Evolutionary conservation across 1,140 invertebrate genomes (phyloP), one percentile per base, ranked within the genome.

Genomic region (Plodia interpunctella): DNA sequence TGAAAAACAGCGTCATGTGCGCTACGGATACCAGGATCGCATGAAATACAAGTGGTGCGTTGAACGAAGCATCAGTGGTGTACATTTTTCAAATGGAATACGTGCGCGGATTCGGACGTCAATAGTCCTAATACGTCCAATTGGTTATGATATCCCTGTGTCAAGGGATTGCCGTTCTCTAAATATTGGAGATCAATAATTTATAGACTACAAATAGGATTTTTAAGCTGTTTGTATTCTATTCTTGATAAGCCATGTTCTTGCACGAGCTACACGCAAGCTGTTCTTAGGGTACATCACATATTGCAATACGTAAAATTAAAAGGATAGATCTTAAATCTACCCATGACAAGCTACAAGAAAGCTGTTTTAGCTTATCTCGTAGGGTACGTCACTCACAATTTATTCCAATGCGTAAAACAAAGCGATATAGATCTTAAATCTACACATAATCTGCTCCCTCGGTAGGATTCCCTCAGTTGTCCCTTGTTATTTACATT

Each of bases 1-100:
- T 52, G 59, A 15, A 38, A 19, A 38, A 56, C 54, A 57, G 59
- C 74, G 68, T 62, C 68, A 76, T 72, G 74, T 70, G 70, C 73
- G 68, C 60, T 55, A 55, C 51, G 58, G 65, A 35, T 69, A 70
- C 63, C 67, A 71, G 65, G 68, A 70, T 60, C 63, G 50, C 64
- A 72, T 75, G 71, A 72, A 62, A 61, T 57, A 59, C 49, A 44
- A 56, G 71, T 72, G 72, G 60, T 62, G 51, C 57, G 53, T 66
- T 21, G 32, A 55, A 38, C 18, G 57, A 60, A 63, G 70, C 57
- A 67, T 70, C 65, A 68, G 68, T 74, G 68, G 65, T 64, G 60
- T 67, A 65, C 64, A 49, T 55, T 62, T 57, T 15, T 17, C 18
- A 19, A 25, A 25, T 25, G 21, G 21, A 38, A 18, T 57, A 35